Evolutionary conservation across 2,888 invertebrate genomes (phyloP).

Genomic region (Metopia argyrocephala): DNA sequence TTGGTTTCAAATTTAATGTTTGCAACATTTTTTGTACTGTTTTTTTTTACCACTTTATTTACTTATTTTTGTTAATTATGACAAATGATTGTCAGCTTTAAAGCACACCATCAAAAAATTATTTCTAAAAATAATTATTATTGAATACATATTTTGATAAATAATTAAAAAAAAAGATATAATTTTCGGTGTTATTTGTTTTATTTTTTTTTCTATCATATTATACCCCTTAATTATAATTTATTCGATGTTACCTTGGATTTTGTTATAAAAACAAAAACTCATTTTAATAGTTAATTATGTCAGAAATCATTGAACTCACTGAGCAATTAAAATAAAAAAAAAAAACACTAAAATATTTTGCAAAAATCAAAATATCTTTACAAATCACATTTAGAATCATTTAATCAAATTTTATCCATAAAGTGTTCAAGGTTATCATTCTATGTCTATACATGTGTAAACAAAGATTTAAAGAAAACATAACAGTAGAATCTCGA

Average conservation of each 20-base stretch:
- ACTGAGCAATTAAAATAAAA: too few species aligned
- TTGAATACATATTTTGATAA: slow-evolving; percentile 3
- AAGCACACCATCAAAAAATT: slow-evolving; percentile 8
- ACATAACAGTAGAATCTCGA: too few species aligned
- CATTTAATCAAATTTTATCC: background rate
- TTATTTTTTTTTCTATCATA: slow-evolving; percentile 8
- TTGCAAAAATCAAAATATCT: background rate
- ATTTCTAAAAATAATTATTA: slow-evolving; percentile 12
- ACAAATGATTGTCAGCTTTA: slow-evolving; percentile 54
- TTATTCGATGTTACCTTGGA: background rate
- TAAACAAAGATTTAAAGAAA: too few species aligned
- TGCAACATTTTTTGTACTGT: background rate
- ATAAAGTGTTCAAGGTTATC: background rate
- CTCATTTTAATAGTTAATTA: background rate
- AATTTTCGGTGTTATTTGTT: background rate
- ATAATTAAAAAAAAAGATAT: background rate
- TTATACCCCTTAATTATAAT: background rate
- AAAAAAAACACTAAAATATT: slow-evolving; percentile 2
- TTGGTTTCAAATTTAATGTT: background rate
- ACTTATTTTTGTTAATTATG: slow-evolving; percentile 21
- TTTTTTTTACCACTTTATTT: background rate
- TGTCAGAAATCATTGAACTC: slow-evolving; percentile 41
- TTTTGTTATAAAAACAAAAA: background rate
- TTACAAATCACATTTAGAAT: background rate
- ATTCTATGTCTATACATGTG: background rate